Evolutionary conservation across 2,113 vertebrate genomes (phyloP), one percentile per base, ranked within the genome.

Genomic region (Periophthalmodon schlosseri): DNA sequence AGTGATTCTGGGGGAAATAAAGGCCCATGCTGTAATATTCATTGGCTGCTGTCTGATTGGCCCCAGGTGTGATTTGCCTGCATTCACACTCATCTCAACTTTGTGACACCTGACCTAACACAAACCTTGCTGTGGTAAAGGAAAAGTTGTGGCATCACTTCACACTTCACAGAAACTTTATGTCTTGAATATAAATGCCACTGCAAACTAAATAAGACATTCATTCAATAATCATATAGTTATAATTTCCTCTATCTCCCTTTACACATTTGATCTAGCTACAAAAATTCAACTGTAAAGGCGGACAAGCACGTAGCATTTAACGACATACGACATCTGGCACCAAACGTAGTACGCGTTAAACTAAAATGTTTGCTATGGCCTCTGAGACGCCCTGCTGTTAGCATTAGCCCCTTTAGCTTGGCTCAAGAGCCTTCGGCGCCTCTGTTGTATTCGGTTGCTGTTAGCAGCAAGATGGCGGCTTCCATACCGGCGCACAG

Each of bases 401-500:
- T 33, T 65, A 20, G 33, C 7, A 24, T 70, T 73, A 79, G 74
- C 78, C 34, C 12, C 46, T n/a, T 21, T 81, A 81, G 81, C 73
- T 58, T 24, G 21, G 21, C 56, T 58, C 56, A 5, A 9, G 56
- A 0, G 56, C 56, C 23, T 14, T 47, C 61, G 12, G 61, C 28
- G 61, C 28, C 14, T 36, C 61, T 65, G 77, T 80, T 70, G 73
- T 65, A 73, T 86, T 46, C 68, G 69, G 75, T 80, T 69, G 76
- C 72, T 67, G 76, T 74, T 87, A 88, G 86, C 84, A 87, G 88
- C 91, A 93, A 94, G 92, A 94, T 94, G 94, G 94, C 92, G 91
- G 91, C 91, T 85, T 84, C 84, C 88, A 84, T 84, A 80, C 84
- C 83, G 70, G 81, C 77, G 76, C 80, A 68, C 63, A 39, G 78